Conservation (phyloP, 2,888 invertebrate genomes). For the Stegophylla sp. region DNA sequence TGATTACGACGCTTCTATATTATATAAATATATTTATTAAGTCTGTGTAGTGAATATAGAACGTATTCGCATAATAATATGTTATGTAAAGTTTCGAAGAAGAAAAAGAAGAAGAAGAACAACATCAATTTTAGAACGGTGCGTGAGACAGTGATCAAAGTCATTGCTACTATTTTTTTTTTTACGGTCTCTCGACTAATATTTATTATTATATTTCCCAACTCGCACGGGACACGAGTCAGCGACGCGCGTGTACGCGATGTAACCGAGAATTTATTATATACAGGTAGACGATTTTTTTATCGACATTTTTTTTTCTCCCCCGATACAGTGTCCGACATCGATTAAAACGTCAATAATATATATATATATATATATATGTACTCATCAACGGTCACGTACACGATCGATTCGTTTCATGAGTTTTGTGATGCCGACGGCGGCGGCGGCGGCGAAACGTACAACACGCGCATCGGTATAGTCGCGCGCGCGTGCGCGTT, state of each 20-base stretch:
- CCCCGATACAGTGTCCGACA: background rate
- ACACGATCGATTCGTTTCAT: slow-evolving; percentile 48
- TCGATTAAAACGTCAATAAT: slow-evolving; percentile 43
- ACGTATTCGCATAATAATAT: too few species aligned
- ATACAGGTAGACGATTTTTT: too few species aligned
- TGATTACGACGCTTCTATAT: too few species aligned
- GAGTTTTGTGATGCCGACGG: slow-evolving; percentile 28
- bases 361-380: slow-evolving; percentile 1
- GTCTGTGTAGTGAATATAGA: too few species aligned
- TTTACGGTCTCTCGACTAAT: too few species aligned
- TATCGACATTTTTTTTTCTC: too few species aligned
- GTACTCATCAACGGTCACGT: background rate
- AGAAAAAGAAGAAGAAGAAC: too few species aligned
- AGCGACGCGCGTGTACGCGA: background rate
- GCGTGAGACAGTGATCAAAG: too few species aligned
- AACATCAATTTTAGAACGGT: too few species aligned
- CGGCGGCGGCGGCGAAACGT: background rate
- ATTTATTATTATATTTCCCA: background rate
- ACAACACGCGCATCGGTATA: background rate
- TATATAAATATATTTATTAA: too few species aligned
- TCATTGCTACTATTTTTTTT: too few species aligned
- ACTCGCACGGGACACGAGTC: background rate
- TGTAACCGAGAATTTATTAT: background rate
- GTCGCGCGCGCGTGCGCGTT: background rate
- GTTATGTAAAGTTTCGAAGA: too few species aligned